phyloP scores from a whole-genome alignment of 2,797 vertebrate species.

The Thunnus albacares region DNA sequence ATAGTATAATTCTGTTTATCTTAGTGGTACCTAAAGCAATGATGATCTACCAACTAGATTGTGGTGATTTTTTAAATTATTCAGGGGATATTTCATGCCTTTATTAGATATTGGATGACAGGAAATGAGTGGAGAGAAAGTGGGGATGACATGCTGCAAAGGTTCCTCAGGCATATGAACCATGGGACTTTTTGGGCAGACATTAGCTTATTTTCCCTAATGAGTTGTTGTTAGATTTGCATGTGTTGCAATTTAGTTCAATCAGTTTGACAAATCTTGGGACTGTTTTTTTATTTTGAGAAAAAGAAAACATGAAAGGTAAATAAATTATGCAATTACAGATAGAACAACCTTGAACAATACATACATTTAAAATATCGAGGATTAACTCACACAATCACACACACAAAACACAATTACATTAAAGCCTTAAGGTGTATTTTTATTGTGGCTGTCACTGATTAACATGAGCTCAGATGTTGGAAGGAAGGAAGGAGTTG shows the following conservation, averaged over 20 bases:
- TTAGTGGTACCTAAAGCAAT: not conserved
- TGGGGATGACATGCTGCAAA: no score
- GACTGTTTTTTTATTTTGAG: not conserved
- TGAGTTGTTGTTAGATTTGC: not conserved
- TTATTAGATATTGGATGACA: no score
- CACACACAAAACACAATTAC: no score
- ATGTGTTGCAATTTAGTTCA: not conserved
- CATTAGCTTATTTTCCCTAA: not conserved
- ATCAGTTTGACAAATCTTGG: constrained; percentile 1
- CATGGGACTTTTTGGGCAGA: not conserved
- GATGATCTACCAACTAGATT: no score
- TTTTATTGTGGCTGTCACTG: not conserved
- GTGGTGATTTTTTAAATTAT: no score
- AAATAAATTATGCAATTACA: not conserved
- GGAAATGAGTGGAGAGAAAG: no score
- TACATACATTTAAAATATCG: not conserved
- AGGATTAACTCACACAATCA: not conserved
- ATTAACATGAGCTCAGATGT: not conserved
- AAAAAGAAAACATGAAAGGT: not conserved
- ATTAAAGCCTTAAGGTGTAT: not conserved
- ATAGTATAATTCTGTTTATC: not conserved
- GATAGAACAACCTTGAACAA: not conserved
- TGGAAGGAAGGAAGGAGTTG: not conserved
- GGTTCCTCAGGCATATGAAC: no score
- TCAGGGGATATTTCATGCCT: no score